Evolutionary conservation across 2,113 vertebrate genomes (phyloP), one percentile per base, ranked within the genome.

Genomic region (Microcebus lehilahytsara): DNA sequence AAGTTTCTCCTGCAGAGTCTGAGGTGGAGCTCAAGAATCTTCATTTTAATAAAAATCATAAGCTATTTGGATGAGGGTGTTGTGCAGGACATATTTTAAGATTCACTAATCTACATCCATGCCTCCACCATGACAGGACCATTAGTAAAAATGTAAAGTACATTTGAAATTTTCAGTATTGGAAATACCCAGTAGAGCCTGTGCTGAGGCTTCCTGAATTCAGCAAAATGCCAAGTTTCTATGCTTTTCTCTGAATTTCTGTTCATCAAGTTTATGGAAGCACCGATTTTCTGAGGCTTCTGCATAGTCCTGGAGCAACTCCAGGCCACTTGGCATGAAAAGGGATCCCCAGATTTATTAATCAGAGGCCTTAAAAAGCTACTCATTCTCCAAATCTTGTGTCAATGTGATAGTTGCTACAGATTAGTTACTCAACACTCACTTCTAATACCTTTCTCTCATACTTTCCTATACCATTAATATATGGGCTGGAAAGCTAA

Each of bases 161-260:
- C 25, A 6, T 22, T 62, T 75, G 37, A 14, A n/a, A 8, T 77
- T 75, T 96, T 79, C 17, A 85, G 0, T 75, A 32, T 62, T 93
- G 78, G 66, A 96, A 89, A 53, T 67, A 42, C 27, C 37, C 58
- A 62, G 2, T 64, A n/a, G 42, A 46, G 12, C 17, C 25, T 72
- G 20, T 86, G 20, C 86, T 40, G 12, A 87, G n/a, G 46, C 22
- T 51, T 96, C n/a, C 40, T 69, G 23, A 79, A 13, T 75, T 96
- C 22, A 80, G 51, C 37, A 89, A 91, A 93, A 86, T 96, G 6
- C 69, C 25, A 81, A 2, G 27, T 89, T 83, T 87, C 62, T 87
- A 17, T 72, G 25, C 16, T 92, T 93, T 96, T 95, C 4, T 69
- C 34, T 89, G 32, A 30, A 60, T 89, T 40, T 92, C 53, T 96